Base-by-base conservation (phyloP, 2,113 vertebrate genomes). In the Gavialis gangeticus region DNA sequence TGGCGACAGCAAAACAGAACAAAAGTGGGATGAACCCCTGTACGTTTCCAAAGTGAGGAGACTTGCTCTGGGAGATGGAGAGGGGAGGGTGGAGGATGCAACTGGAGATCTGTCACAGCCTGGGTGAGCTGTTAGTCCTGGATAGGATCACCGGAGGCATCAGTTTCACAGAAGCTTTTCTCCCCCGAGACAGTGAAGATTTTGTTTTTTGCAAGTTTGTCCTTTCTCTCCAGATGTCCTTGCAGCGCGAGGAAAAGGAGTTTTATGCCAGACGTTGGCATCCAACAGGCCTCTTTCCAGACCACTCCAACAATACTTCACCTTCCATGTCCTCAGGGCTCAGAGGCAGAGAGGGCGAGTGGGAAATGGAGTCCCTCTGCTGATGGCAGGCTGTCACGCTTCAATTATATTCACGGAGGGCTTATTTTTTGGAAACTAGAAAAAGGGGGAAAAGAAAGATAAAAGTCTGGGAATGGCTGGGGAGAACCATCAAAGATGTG, bases 391-490 rank as follows among this genome's bases (percentile, higher is more conserved):
- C 95, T 96, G 97, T 98, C 98, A 98, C 10, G 94, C 98, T 96
- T 98, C 97, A 1, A 96, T 97, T 97, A 98, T 97, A 22, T 97
- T 98, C 97, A 97, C 97, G 3, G 95, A 98, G 91, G 97, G 96
- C 95, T 98, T 98, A 96, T 97, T 97, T 97, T 98, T 97, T 67
- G 98, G 98, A 84, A 98, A 98, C 96, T 97, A 37, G 94, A 92
- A 95, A 92, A 84, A 83, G 28, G 17, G 82, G 78, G 60, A 84
- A 66, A 93, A 96, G 87, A 58, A 34, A 86, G 86, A 46, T 92
- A 85, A 69, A 82, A 79, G 7, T 27, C 64, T 11, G 59, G 88
- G 80, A 66, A 88, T 63, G 0, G 8, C 25, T 71, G 10, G 25
- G 79, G 21, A 10, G 16, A 3, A 0, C 2, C 54, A 3, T 19